Conservation (phyloP, 2,888 invertebrate species). For the Phalera bucephala region DNA sequence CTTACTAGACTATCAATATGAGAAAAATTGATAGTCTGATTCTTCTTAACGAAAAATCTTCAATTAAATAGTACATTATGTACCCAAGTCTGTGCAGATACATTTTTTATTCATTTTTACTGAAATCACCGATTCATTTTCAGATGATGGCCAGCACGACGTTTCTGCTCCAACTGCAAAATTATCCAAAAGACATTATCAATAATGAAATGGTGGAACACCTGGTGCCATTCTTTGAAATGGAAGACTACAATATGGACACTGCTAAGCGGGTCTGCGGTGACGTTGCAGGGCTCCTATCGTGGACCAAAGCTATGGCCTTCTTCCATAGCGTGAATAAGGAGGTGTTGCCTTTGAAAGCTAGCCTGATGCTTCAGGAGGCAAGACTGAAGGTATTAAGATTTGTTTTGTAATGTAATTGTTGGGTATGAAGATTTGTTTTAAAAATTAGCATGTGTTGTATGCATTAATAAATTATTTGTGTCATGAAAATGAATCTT, state of each 20-base stretch:
- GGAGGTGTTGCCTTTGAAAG: constrained; percentile 96
- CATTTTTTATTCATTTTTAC: no score
- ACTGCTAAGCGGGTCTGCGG: constrained; percentile 97
- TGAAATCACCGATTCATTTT: no score
- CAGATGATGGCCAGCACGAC: constrained; percentile 98
- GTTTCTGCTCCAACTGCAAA: constrained; percentile 94
- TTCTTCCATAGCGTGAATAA: constrained; percentile 98
- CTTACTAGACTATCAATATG: no score
- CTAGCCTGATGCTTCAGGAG: constrained; percentile 95
- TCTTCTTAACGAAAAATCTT: no score
- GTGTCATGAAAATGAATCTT: no score
- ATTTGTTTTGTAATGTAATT: no score
- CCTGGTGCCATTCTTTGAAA: constrained; percentile 94
- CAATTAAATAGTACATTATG: no score
- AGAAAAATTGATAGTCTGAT: no score
- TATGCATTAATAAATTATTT: no score
- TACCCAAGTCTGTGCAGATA: no score
- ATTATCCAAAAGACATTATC: constrained; percentile 97
- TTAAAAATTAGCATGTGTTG: no score
- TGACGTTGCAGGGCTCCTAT: constrained; percentile 96
- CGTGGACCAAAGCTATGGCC: constrained; percentile 98
- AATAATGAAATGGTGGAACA: constrained; percentile 99
- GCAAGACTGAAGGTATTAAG: constrained; percentile 87
- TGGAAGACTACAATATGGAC: constrained; percentile 99
- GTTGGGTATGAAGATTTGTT: no score